Conservation (phyloP, 2,888 invertebrate species). For the Torymus aiolomorphi region DNA sequence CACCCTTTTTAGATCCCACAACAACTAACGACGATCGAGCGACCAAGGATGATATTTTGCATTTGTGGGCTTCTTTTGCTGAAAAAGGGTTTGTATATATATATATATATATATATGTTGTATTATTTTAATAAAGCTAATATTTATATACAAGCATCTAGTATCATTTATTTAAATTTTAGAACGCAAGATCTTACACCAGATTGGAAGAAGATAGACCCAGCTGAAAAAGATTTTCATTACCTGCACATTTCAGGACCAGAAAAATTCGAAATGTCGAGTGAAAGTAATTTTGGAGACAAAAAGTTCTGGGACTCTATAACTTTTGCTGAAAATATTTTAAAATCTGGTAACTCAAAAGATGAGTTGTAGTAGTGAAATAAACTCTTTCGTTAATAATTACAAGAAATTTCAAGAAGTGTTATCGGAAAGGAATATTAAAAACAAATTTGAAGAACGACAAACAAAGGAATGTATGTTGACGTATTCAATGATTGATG, state of each 20-base stretch:
- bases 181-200: conserved; percentile 76
- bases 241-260: conserved; percentile 79
- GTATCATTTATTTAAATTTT: conserved; percentile 56
- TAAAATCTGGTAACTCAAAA: conserved; percentile 72
- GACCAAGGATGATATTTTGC: conserved; percentile 78
- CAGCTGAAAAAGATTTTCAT: conserved; percentile 74
- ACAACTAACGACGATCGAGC: conserved; percentile 75
- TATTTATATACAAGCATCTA: too few relatives aligned
- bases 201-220: conserved; percentile 77
- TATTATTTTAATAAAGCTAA: neutral
- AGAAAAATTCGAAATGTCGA: conserved; percentile 75
- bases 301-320: conserved; percentile 81
- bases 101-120: too few relatives aligned
- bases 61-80: conserved; percentile 79
- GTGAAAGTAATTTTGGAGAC: conserved; percentile 77
- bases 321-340: conserved; percentile 80
- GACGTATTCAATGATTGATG: too few relatives aligned
- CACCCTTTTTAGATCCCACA: conserved; percentile 69
- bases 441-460: too few relatives aligned
- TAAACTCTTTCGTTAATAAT: too few relatives aligned
- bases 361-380: conserved; percentile 55
- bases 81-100: conserved; percentile 78
- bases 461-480: too few relatives aligned
- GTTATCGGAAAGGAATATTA: too few relatives aligned
- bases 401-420: too few relatives aligned